Evolutionary conservation across 2,888 invertebrate species (phyloP), one percentile per base, ranked within the genome.

Genomic region (Ectemnius lituratus): DNA sequence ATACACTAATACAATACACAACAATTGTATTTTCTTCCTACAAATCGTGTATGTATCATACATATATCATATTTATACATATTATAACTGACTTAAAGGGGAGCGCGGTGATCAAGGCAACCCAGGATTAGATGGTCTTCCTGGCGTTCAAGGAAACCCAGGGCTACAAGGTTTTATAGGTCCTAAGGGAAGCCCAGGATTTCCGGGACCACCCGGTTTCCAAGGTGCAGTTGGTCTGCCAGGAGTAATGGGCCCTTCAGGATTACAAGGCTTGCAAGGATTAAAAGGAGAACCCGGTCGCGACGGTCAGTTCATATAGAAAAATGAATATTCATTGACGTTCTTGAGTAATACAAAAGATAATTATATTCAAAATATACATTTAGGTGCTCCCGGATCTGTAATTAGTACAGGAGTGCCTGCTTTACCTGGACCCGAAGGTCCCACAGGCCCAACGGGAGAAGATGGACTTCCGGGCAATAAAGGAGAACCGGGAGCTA

Each of bases 391-490:
- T 11, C 92, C 93, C 0, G 82, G 79, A 47, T 62, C 76, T 11
- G 46, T 28, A n/a, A 20, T 73, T 37, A 79, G 68, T 62, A 60
- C 71, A 0, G 0, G 47, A n/a, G 8, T 93, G 68, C 93, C 92
- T 56, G 94, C 94, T 46, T 93, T 94, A 83, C 89, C 93, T 84
- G 94, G 94, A 4, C 93, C 93, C 80, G 92, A 92, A 70, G 97
- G 97, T 1, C 89, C 93, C 60, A 93, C 94, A 0, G 94, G 94
- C 45, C 89, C 92, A n/a, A 91, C 93, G 0, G 94, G 95, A 85
- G 97, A 96, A 0, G 91, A 94, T 3, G 96, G 97, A 0, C 85
- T 94, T 18, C 92, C 93, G 49, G 97, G 97, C 0, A 94, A 94
- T 69, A 92, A 95, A 87, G 96, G 96, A 20, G 95, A 95, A 83